Base-by-base conservation (phyloP, 2,888 invertebrate genomes). In the Tipula vernalis region DNA sequence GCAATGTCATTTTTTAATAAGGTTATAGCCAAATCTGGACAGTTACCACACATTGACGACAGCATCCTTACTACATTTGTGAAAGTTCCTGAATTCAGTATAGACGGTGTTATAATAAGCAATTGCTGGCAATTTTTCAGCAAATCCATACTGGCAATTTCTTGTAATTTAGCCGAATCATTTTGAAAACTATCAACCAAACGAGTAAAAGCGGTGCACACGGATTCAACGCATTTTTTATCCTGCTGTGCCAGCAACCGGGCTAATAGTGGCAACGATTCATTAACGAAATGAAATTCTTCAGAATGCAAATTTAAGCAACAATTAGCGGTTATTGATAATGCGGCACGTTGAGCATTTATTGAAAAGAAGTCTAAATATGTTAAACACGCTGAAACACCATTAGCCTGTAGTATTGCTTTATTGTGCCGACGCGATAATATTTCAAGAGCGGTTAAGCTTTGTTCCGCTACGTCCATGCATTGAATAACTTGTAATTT, bases 401-500 rank as follows among this genome's bases (percentile, higher is more conserved):
- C 99, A 89, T 97, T 95, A 88, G 98, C 98, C 91, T 97, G 97
- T 88, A 99, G 92, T 89, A 99, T 99, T 83, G 98, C 95, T 92
- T 99, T 99, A 89, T 98, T 98, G 92, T 99, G 99, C 87, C 99
- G 93, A 13, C 98, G 94, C 0, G 99, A 99, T 86, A 99, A 93
- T 95, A 99, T 99, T 91, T 99, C 99, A 83, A 99, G 93, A 2
- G 99, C 99, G 5, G 99, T 98, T 88, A 99, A 94, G 88, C 98
- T 97, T 92, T 99, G 99, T 91, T 99, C 99, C 3, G 99, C 99
- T 28, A 99, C 99, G 92, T 99, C 99, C 98, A 99, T 99, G 91
- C 99, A 99, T 89, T 99, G 99, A 89, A 99, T 99, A 36, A 98
- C 97, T 92, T 99, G 98, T 87, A 99, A 93, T 92, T 98, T 99